A percentile compares a stretch with the other conserved stretches of the same genome.
Evolutionary conservation across 2,113 vertebrate genomes (phyloP).

Genomic region (Redunca redunca): DNA sequence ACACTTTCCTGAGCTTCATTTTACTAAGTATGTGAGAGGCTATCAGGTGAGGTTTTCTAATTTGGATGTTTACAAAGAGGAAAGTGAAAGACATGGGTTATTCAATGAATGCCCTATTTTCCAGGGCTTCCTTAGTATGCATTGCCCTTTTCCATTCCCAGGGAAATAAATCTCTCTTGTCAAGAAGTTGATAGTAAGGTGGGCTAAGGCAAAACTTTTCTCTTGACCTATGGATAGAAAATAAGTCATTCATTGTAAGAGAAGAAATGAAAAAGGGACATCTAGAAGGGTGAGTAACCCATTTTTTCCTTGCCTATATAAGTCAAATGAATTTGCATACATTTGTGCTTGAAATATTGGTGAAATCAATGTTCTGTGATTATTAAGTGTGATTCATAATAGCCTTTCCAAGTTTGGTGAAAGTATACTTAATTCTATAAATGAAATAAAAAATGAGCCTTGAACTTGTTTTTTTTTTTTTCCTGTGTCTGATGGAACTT

Average conservation of each 20-base stretch:
- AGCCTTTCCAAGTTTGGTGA: neutral
- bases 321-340: conserved; percentile 27
- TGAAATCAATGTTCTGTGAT: neutral
- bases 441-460: neutral
- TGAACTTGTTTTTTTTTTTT: neutral
- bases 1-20: neutral
- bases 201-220: conserved; percentile 61
- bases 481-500: neutral
- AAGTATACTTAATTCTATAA: neutral
- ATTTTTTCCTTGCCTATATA: conserved; percentile 33
- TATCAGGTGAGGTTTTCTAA: neutral
- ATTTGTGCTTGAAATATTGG: neutral
- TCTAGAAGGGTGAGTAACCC: conserved; percentile 51
- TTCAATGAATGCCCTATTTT: neutral
- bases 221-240: conserved; percentile 63
- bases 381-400: neutral
- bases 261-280: conserved; percentile 50
- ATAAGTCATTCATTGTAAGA: conserved; percentile 64
- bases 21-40: neutral
- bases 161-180: conserved; percentile 63
- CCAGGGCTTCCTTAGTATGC: conserved; percentile 43
- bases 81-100: neutral
- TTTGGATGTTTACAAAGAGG: neutral
- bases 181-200: conserved; percentile 50
- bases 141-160: conserved; percentile 53